Evolutionary conservation across 1,140 invertebrate genomes (phyloP), one percentile per base, ranked within the genome.

Genomic region (Carcinoscorpius rotundicauda): DNA sequence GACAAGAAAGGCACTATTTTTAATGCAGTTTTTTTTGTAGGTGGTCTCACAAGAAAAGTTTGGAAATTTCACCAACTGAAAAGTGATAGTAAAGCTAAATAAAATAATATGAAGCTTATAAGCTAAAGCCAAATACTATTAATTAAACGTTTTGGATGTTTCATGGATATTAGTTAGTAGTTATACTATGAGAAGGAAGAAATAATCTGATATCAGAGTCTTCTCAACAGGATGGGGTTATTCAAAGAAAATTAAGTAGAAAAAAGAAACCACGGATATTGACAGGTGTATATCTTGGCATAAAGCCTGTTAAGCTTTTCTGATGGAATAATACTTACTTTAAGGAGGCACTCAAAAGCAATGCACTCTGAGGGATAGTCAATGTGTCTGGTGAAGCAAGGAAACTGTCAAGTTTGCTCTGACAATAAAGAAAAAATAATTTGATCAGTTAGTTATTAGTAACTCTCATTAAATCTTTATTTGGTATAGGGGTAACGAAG

Each of bases 291-390:
- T 51, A n/a, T 6, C 55, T 11, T 8, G 9, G 6, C 10, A 6
- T 56, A 55, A 6, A 62, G 3, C 11, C 11, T 6, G 6, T 55
- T 6, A 2, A n/a, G 50, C 10, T 10, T 62, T 8, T n/a, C 9
- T 51, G 6, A 8, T n/a, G 10, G 48, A 64, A 11, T 52, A 51
- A 49, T 49, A 59, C 68, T 67, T 68, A 77, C 77, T 76, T 77
- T 62, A 76, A 86, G 58, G 82, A 82, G 58, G 83, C 85, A 72
- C 90, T 92, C 66, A 88, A 82, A 5, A 97, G 78, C 52, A 93
- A 81, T 71, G 85, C 85, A 68, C 93, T 86, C 80, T 97, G 93
- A 3, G 90, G 89, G 63, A 97, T 74, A 6, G 88, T 78, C 53
- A 91, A 79, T 49, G 85, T 82, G 73, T 97, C 91, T 52, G 93